Conservation (phyloP, 2,888 invertebrate genomes). For the Rhogogaster chlorosoma region DNA sequence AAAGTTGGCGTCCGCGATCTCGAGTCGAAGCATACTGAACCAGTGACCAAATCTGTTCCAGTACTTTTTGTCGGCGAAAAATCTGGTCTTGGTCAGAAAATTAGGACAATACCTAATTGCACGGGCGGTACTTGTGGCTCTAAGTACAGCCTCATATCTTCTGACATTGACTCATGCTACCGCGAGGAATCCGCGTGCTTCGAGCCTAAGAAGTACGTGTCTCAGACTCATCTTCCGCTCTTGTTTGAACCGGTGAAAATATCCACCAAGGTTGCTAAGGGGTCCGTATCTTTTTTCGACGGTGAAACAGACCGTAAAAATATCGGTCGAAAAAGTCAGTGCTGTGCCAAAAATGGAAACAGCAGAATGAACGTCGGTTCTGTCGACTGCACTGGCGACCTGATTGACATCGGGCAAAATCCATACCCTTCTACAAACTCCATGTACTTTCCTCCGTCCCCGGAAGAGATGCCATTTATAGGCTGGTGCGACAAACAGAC, state of each 20-base stretch:
- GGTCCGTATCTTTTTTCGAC: conserved; percentile 45
- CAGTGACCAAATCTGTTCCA: conserved; percentile 48
- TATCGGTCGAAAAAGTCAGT: background rate
- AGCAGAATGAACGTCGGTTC: background rate
- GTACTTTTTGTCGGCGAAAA: background rate
- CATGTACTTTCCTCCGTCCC: conserved; percentile 61
- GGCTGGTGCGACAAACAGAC: background rate
- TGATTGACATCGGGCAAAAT: conserved; percentile 63
- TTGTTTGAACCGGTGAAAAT: background rate
- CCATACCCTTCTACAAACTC: conserved; percentile 63
- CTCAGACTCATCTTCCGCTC: conserved; percentile 25
- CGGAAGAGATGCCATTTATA: conserved; percentile 30
- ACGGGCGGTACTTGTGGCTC: conserved; percentile 49
- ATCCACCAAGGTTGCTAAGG: conserved; percentile 44
- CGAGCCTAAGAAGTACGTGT: background rate
- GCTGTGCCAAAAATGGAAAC: conserved; percentile 10
- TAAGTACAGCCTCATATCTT: conserved; percentile 45
- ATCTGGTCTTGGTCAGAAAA: conserved; percentile 56
- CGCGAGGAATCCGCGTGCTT: background rate
- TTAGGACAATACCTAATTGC: conserved; percentile 60
- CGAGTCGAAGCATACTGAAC: background rate
- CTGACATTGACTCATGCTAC: background rate
- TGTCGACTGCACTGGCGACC: conserved; percentile 52
- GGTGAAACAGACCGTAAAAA: background rate
- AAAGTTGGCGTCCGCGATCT: background rate